phyloP scores from a whole-genome alignment of 1,140 invertebrate genomes.

The Caenorhabditis elegans region DNA sequence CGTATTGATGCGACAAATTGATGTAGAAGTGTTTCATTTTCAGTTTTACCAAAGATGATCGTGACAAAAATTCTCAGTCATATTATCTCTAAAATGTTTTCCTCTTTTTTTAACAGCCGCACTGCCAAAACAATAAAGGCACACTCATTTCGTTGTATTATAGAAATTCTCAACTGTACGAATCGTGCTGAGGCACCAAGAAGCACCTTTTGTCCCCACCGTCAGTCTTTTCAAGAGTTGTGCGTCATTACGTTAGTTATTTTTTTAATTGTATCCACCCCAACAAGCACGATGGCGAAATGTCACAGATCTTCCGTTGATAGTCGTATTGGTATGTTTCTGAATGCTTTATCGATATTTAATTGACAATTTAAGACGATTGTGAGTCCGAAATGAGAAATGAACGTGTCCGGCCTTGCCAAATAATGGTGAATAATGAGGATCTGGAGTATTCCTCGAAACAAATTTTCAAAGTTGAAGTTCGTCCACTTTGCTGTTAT shows the following conservation, averaged over 20 bases:
- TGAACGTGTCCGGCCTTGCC: not conserved
- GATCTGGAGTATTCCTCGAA: not conserved
- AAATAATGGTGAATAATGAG: not conserved
- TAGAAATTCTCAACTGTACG: not conserved
- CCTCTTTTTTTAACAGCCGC: too few relatives aligned
- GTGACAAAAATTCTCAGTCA: too few relatives aligned
- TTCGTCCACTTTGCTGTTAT: slow-evolving; percentile 1
- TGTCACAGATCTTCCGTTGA: not conserved
- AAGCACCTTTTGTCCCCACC: not conserved
- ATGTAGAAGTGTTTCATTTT: too few relatives aligned
- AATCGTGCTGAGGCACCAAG: not conserved
- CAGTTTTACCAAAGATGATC: too few relatives aligned
- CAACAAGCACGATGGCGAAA: not conserved
- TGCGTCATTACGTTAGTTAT: not conserved
- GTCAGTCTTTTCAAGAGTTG: not conserved
- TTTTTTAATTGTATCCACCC: too few relatives aligned
- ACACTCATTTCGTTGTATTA: too few relatives aligned
- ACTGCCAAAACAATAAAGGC: too few relatives aligned
- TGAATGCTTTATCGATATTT: not conserved
- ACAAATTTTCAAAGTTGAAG: not conserved
- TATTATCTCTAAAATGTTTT: too few relatives aligned
- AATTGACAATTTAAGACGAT: not conserved
- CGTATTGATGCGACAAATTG: too few relatives aligned
- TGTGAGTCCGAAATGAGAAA: not conserved
- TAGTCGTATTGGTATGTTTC: not conserved